Percentiles rank a stretch among this genome's conserved stretches.
Evolutionary conservation across 92 coral and sea anemone species (phyloP).

Genomic region (Porites evermanni): DNA sequence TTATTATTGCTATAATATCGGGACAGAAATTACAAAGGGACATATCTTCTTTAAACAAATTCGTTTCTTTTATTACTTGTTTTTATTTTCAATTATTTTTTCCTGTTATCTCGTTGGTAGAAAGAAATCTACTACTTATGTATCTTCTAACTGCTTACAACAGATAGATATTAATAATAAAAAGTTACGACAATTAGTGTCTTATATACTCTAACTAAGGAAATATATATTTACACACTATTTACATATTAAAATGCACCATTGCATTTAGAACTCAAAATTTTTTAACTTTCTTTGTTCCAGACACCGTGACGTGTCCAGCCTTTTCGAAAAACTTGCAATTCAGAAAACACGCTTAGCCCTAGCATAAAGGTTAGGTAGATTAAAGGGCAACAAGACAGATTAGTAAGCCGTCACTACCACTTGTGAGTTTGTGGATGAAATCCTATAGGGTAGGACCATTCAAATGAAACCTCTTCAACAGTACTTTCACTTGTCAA

Average conservation of each 20-base stretch:
- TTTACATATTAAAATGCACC: background rate
- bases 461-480: too few relatives aligned
- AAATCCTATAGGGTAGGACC: too few relatives aligned
- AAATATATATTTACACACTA: slow-evolving; percentile 2
- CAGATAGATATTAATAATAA: too few relatives aligned
- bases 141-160: too few relatives aligned
- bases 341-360: background rate
- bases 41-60: background rate
- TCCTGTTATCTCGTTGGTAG: background rate
- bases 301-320: background rate
- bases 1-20: background rate
- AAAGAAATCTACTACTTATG: background rate
- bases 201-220: background rate
- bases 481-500: too few relatives aligned
- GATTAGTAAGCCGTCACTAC: too few relatives aligned
- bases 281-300: background rate
- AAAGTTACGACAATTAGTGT: background rate
- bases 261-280: background rate
- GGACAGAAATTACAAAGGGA: background rate
- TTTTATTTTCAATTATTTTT: background rate
- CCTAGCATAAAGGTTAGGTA: background rate
- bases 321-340: background rate
- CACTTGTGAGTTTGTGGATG: too few relatives aligned
- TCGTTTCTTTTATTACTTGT: background rate
- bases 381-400: background rate